Base-by-base conservation (phyloP, 2,888 invertebrate genomes). In the Melikaiella ostensackeni region DNA sequence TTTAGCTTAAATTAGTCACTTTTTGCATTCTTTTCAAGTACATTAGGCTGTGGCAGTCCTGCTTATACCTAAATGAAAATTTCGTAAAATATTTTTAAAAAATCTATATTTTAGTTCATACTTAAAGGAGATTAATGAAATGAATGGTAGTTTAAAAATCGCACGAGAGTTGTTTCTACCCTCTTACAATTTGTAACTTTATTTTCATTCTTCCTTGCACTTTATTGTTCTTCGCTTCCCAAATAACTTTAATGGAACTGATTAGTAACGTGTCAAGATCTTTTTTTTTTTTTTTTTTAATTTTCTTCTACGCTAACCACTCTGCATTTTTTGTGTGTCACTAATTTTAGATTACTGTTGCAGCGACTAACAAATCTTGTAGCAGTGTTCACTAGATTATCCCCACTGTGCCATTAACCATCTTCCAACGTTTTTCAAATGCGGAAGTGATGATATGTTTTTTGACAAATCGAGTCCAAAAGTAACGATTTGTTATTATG, bases 401-500 rank as follows among this genome's bases (percentile, higher is more conserved):
- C 83, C 84, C 84, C 85, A 87, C 84, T 86, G 85, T 85, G 80
- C 86, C 82, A 85, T 81, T 87, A 88, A 88, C 83, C 80, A 82
- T 81, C 81, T 79, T 83, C 78, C 81, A 79, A 76, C 78, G 77
- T 82, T 76, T 79, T 77, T 77, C 74, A 76, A 79, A 77, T 59
- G 55, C 59, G 27, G 59, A 59, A 59, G 27, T 27, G 59, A 57
- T 57, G 57, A 59, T 59, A 59, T 59, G 2, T 24, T 27, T 59
- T 27, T 59, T 59, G 27, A 24, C 24, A 13, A 24, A 57, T 57
- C 57, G 13, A 5, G 6, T 13, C 13, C 5, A 57, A 57, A 57
- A 5, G 24, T 57, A 13, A 13, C 24, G 24, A 57, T 24, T 24
- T 13, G n/a, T n/a, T n/a, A 50, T 42, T 16, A 42, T 42, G 16